Conservation (phyloP, 64 coral and sea anemone species). For the Acropora yongei region DNA sequence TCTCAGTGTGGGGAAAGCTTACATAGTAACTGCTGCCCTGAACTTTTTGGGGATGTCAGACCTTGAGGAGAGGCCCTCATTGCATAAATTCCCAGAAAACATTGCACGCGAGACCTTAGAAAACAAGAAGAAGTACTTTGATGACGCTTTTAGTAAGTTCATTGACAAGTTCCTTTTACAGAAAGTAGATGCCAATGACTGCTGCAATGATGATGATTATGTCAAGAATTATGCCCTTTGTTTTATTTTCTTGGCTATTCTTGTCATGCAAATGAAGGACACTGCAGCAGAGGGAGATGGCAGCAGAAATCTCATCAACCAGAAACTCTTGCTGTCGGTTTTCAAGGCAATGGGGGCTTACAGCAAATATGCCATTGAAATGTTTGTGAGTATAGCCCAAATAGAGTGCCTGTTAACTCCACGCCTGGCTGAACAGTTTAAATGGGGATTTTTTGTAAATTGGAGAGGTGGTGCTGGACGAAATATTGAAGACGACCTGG, state of each 20-base stretch:
- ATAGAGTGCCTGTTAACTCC: conserved; percentile 74
- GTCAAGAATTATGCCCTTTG: conserved; percentile 75
- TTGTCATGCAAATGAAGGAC: conserved; percentile 80
- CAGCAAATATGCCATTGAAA: conserved; percentile 83
- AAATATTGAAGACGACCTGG: conserved; percentile 72
- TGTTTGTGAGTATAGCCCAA: conserved; percentile 77
- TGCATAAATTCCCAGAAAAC: conserved; percentile 45
- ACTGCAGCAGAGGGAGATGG: conserved; percentile 72
- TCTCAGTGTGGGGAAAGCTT: conserved; percentile 70
- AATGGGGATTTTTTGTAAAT: conserved; percentile 64
- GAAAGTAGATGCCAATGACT: conserved; percentile 14
- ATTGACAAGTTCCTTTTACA: conserved; percentile 66
- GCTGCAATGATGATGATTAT: conserved; percentile 36
- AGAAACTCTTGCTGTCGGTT: conserved; percentile 66
- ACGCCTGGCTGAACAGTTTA: conserved; percentile 79
- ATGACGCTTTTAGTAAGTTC: conserved; percentile 55
- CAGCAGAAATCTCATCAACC: conserved; percentile 53
- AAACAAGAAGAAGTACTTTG: conserved; percentile 68
- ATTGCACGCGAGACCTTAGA: conserved; percentile 9
- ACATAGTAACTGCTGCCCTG: conserved; percentile 64
- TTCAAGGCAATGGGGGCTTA: conserved; percentile 71
- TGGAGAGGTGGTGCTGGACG: conserved; percentile 61
- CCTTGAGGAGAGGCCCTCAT: conserved; percentile 39
- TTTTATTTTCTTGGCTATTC: conserved; percentile 64
- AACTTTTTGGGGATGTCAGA: conserved; percentile 70